Conservation (phyloP, 1,140 invertebrate species). For the Harpegnathos saltator region DNA sequence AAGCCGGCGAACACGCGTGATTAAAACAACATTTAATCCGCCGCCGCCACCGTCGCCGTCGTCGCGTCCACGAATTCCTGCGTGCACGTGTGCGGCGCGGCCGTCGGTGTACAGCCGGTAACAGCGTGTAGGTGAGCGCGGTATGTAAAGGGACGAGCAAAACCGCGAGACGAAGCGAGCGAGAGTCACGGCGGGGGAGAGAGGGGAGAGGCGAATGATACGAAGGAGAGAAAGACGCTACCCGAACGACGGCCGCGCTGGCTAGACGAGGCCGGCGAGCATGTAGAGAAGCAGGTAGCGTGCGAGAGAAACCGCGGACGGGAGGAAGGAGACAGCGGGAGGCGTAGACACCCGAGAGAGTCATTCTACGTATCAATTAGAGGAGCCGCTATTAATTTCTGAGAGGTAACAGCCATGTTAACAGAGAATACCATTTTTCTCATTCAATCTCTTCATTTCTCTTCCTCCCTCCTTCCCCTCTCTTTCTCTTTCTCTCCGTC, state of each 20-base stretch:
- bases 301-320: constrained; percentile 28
- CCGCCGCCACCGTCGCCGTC: constrained; percentile 1
- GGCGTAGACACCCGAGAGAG: constrained; percentile 62
- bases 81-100: not conserved
- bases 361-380: constrained; percentile 81
- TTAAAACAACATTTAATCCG: constrained; percentile 62
- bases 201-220: constrained; percentile 29
- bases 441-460: constrained; percentile 66
- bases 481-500: not conserved
- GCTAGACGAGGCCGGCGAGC: constrained; percentile 9
- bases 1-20: constrained; percentile 63
- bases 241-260: not conserved
- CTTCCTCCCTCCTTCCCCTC: not conserved
- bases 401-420: constrained; percentile 76
- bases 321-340: constrained; percentile 39
- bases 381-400: constrained; percentile 79
- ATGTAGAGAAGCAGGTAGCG: constrained; percentile 55
- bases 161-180: constrained; percentile 36
- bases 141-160: constrained; percentile 71
- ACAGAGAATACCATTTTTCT: constrained; percentile 78
- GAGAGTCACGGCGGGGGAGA: constrained; percentile 34
- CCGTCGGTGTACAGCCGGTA: not conserved
- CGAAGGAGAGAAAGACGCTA: constrained; percentile 41
- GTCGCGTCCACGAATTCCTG: constrained; percentile 28
- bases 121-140: constrained; percentile 53